Evolutionary conservation across 1,140 invertebrate genomes (phyloP).

Genomic region (Zeugodacus cucurbitae): DNA sequence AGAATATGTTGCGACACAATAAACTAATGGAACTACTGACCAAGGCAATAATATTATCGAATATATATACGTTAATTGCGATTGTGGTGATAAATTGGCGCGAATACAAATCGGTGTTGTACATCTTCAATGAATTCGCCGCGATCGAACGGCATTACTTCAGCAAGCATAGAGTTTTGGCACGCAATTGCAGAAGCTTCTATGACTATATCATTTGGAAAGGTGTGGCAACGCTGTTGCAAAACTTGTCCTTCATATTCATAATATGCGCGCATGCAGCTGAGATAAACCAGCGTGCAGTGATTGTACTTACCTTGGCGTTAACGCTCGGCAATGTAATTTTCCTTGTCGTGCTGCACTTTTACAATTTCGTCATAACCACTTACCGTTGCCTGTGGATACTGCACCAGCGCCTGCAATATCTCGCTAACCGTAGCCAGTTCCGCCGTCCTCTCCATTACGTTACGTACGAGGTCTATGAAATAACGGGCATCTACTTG

Average conservation of each 20-base stretch:
- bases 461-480: not conserved
- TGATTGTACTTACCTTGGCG: not conserved
- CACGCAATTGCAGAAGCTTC: not conserved
- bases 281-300: not conserved
- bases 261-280: not conserved
- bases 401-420: not conserved
- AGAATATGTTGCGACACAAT: not conserved
- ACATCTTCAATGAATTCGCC: not conserved
- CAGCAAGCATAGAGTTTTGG: not conserved
- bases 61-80: not conserved
- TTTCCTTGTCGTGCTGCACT: not conserved
- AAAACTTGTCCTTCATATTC: not conserved
- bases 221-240: not conserved
- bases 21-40: not conserved
- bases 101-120: not conserved
- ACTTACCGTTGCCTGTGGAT: slow-evolving; percentile 6
- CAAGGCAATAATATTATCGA: not conserved
- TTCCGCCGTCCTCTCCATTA: not conserved
- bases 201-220: not conserved
- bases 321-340: not conserved
- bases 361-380: not conserved
- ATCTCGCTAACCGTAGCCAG: not conserved
- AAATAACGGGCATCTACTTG: not conserved
- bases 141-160: not conserved
- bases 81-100: not conserved